These are phyloP conservation scores for Propithecus perrieri DNA, from an alignment of 2,797 vertebrate species.

Conservation along the genomic window DNA sequence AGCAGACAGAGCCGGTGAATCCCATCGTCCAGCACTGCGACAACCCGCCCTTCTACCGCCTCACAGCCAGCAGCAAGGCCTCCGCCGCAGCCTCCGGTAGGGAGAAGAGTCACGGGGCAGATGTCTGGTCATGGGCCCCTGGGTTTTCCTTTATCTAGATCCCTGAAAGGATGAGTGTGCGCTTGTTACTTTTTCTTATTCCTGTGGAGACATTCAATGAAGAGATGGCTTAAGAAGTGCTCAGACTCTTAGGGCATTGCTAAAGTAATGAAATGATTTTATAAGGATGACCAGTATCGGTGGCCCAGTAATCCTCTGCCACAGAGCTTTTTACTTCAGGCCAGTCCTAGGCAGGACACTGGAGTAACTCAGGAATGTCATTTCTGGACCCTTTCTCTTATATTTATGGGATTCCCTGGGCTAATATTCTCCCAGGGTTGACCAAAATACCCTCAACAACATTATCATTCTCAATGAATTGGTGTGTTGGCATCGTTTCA, in stretches of 20 bases:
- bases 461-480: not conserved
- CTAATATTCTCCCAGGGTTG: not conserved
- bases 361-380: not conserved
- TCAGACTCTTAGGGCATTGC: not conserved
- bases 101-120: not conserved
- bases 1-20: conserved; percentile 98
- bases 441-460: not conserved
- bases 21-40: conserved; percentile 98
- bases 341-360: not conserved
- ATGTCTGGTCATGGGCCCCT: not conserved
- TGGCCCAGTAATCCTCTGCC: not conserved
- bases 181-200: not conserved
- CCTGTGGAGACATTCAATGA: not conserved
- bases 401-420: not conserved
- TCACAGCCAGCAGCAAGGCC: conserved; percentile 96
- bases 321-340: not conserved
- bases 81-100: conserved; percentile 96
- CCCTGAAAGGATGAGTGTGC: not conserved
- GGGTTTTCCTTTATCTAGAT: not conserved
- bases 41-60: conserved; percentile 98
- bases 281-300: not conserved
- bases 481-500: not conserved
- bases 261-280: not conserved
- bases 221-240: not conserved
- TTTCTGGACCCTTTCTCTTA: not conserved